Base-by-base conservation (phyloP, 1,140 invertebrate species). In the Phymorhynchus buccinoides region DNA sequence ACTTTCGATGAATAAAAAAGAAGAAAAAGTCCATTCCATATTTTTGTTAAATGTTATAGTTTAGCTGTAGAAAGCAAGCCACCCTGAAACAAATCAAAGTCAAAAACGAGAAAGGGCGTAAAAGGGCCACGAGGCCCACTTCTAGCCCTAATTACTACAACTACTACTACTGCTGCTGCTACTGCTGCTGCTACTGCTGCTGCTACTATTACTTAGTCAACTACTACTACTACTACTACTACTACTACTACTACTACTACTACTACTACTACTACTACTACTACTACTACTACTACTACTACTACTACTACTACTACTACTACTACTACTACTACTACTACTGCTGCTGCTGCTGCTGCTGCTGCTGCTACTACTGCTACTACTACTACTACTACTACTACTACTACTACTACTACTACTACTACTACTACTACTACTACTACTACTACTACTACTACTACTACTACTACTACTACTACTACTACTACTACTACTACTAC, bases 251-350 rank as follows among this genome's bases (percentile, higher is more conserved):
- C 56, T 66, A 66, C 56, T 66, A 66, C 56, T 66, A 66, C 56
- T 66, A 66, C 56, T 66, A 66, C 56, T 66, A 66, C 56, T 66
- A 66, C 56, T 66, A 66, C 56, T 66, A 66, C 56, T 66, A 66
- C 56, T 66, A 66, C 56, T 66, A 66, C 56, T 66, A 66, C 56
- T 66, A 66, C 56, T 66, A 66, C 56, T 66, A 66, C 56, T 66
- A 66, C 56, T 66, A 66, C 56, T 30, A 66, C 56, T 66, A 66
- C 56, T 66, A 66, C 56, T 66, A 66, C 56, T 66, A 66, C 56
- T 66, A 66, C 56, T 66, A 18, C 56, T 66, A 66, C 56, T 66
- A 18, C 56, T 66, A 66, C 56, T 66, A 66, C 56, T 66, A 66
- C 56, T 66, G 16, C 56, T 66, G 16, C 56, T 66, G 16, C 56